A percentile compares a stretch with the other conserved stretches of the same genome.
phyloP scores from a whole-genome alignment of 2,888 invertebrate species.

The Empis livida region DNA sequence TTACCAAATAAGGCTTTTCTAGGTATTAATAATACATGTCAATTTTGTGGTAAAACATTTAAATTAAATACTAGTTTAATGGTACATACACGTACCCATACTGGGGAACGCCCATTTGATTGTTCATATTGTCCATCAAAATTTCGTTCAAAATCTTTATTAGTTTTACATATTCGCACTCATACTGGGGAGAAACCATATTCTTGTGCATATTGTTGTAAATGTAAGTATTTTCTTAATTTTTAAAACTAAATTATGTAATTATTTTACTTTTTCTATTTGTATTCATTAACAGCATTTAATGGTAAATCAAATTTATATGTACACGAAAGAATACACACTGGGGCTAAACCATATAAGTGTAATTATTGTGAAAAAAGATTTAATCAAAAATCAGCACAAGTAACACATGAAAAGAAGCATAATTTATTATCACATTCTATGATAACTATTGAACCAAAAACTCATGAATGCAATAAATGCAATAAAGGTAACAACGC shows the following conservation, averaged over 20 bases:
- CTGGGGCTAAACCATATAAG: background rate
- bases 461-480: no score
- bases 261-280: no score
- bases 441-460: no score
- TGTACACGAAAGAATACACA: background rate
- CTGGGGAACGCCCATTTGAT: background rate
- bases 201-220: background rate
- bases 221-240: no score
- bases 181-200: background rate
- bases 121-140: background rate
- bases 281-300: background rate
- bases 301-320: background rate
- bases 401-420: no score
- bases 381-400: background rate
- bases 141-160: background rate
- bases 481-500: no score
- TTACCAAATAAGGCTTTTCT: no score
- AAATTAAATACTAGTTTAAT: background rate
- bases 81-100: background rate
- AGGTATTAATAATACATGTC: no score
- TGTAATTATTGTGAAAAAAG: background rate
- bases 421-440: no score
- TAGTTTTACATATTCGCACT: background rate
- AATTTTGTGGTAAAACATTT: background rate
- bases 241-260: no score